phyloP scores from a whole-genome alignment of 2,797 vertebrate species.

The Peromyscus nudipes region DNA sequence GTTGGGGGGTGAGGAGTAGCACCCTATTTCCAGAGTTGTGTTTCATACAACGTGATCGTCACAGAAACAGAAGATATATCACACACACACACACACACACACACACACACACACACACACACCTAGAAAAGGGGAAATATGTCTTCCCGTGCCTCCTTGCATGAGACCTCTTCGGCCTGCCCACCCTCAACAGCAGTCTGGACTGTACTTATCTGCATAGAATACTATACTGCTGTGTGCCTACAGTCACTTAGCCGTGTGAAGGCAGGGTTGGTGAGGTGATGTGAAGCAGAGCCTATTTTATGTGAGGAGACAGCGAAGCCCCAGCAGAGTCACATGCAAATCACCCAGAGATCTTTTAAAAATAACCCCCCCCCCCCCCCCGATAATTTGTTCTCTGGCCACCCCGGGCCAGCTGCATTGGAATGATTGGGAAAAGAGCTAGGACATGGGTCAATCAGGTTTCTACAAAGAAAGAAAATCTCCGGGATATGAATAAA shows the following conservation, averaged over 20 bases:
- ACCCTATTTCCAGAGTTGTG: background rate
- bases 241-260: background rate
- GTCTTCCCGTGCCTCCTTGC: background rate
- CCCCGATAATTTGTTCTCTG: background rate
- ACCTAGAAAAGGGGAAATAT: background rate
- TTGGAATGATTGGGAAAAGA: background rate
- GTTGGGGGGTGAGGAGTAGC: too few relatives aligned
- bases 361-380: background rate
- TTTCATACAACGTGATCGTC: background rate
- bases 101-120: background rate
- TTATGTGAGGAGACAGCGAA: background rate
- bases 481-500: background rate
- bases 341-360: background rate
- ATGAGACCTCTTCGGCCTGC: background rate
- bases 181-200: background rate
- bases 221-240: background rate
- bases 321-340: background rate
- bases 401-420: background rate
- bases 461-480: background rate
- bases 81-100: background rate
- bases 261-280: background rate
- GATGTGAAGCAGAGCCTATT: background rate
- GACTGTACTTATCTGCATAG: background rate
- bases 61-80: background rate
- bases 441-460: background rate